Base-by-base conservation (phyloP, 2,113 vertebrate species). In the Cyprinodon variegatus region DNA sequence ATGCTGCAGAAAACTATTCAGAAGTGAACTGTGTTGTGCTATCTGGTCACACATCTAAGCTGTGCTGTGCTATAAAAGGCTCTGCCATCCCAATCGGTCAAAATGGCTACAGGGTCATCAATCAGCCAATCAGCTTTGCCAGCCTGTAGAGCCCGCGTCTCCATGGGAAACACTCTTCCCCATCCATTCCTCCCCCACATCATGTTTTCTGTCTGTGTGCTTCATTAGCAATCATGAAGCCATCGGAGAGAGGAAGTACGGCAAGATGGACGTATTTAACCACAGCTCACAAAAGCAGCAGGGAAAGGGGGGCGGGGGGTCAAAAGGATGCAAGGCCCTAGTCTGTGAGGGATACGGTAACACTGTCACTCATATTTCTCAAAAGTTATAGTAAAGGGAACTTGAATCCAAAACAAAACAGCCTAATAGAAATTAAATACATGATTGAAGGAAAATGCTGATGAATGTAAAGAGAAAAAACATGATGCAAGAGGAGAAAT, bases 201-300 rank as follows among this genome's bases (percentile, higher is more conserved):
- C 68, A 80, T 83, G 70, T 69, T 41, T 73, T 73, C 65, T 72
- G 69, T 85, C 77, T 75, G 79, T 77, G 81, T 79, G 82, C 76
- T 89, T 91, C 84, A 85, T 90, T 91, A 85, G 79, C 83, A 86
- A 85, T 90, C 84, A 89, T 83, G 79, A 82, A 84, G 89, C 62
- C 63, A 83, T 86, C 88, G 90, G 83, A 77, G 86, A 88, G 63
- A 78, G 85, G 79, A 86, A 76, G 88, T 72, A 70, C 68, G 53
- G 76, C 66, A 68, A 78, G 83, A 83, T 70, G 76, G 67, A 86
- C 68, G 61, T 70, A 88, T 79, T 83, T 77, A 85, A 69, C 64
- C 72, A 72, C 76, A 83, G 87, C 77, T 88, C 76, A 85, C 22
- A 65, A 75, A 29, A 81, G 72, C 59, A n/a, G 15, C 61, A 61